phyloP scores from a whole-genome alignment of 2,113 vertebrate genomes.

The Melanerpes aurifrons region DNA sequence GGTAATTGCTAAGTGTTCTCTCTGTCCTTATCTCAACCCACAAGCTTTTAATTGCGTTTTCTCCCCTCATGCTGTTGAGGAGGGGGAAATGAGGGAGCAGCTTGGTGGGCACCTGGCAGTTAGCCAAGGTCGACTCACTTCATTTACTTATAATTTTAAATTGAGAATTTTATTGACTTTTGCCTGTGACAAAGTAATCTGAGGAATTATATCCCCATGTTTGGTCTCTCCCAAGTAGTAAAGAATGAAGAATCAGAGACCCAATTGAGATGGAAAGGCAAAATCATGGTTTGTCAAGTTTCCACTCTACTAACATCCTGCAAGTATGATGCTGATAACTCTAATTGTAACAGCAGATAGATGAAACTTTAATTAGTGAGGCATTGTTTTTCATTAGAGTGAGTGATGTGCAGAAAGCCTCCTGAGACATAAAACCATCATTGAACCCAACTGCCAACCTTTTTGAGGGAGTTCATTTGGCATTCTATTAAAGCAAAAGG shows the following conservation, averaged over 20 bases:
- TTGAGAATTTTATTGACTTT: neutral
- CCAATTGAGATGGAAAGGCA: neutral
- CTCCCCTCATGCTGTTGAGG: neutral
- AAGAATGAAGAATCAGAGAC: neutral
- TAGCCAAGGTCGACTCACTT: neutral
- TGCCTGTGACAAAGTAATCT: neutral
- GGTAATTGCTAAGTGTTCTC: neutral
- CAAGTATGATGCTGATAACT: neutral
- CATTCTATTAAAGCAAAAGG: neutral
- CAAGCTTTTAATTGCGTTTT: neutral
- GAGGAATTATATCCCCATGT: neutral
- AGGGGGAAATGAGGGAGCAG: neutral
- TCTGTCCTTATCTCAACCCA: neutral
- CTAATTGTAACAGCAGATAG: neutral
- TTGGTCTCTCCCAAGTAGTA: neutral
- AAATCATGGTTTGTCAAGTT: neutral
- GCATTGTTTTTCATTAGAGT: slow-evolving; percentile 15
- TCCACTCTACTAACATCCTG: neutral
- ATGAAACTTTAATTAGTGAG: slow-evolving; percentile 31
- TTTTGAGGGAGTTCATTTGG: neutral
- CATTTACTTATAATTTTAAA: neutral
- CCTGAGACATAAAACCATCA: neutral
- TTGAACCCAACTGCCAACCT: neutral
- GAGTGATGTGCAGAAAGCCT: neutral
- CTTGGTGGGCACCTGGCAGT: neutral